phyloP scores from a whole-genome alignment of 2,113 vertebrate genomes.

The Zeus faber region DNA sequence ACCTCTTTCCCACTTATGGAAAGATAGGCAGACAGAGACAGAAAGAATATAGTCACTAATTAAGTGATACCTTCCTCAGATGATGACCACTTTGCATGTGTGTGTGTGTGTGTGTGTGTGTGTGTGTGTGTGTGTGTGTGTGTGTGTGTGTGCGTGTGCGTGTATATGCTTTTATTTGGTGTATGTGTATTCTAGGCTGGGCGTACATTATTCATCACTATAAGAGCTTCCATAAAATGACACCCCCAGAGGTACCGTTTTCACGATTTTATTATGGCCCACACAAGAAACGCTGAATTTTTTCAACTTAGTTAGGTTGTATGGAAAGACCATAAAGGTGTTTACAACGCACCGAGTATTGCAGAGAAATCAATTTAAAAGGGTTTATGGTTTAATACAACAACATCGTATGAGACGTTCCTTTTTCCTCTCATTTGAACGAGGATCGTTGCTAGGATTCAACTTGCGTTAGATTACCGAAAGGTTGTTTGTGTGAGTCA shows the following conservation, averaged over 20 bases:
- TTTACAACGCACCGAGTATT: no score
- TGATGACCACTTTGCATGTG: conserved; percentile 38
- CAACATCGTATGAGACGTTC: not conserved
- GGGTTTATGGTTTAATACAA: no score
- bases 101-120: not conserved
- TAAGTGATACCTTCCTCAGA: conserved; percentile 56
- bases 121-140: conserved; percentile 13
- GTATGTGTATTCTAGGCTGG: no score
- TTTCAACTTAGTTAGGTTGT: no score
- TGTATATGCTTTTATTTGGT: conserved; percentile 15
- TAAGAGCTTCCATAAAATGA: no score
- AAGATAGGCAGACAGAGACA: conserved; percentile 10
- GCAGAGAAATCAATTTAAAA: no score
- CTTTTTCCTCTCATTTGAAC: not conserved
- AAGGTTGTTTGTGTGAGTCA: not conserved
- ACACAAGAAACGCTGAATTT: no score
- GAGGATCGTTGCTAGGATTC: not conserved
- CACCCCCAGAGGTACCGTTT: no score
- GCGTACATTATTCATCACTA: no score
- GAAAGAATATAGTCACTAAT: conserved; percentile 15
- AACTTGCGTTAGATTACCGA: no score
- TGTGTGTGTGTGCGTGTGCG: conserved; percentile 5
- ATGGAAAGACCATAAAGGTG: no score
- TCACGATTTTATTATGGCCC: no score
- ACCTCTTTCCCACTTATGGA: not conserved